Evolutionary conservation across 2,113 vertebrate genomes (phyloP).

Genomic region (Tiliqua scincoides): DNA sequence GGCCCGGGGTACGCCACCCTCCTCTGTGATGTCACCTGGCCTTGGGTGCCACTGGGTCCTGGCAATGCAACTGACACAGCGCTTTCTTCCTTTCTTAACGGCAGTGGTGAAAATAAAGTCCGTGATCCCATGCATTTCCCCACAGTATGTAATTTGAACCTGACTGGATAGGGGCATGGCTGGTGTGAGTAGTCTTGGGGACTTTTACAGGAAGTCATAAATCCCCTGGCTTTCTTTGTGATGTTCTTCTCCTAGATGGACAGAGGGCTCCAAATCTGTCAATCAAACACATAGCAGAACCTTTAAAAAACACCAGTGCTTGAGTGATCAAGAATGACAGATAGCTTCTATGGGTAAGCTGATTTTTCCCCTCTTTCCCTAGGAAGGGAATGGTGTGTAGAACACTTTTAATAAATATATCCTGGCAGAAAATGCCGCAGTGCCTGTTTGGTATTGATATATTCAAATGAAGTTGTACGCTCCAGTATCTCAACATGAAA

Average conservation of each 20-base stretch:
- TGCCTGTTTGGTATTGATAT: conserved; percentile 8
- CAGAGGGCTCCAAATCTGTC: not conserved
- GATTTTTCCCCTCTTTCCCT: not conserved
- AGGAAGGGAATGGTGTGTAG: not conserved
- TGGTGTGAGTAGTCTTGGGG: not conserved
- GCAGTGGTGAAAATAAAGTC: too few species aligned
- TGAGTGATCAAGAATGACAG: not conserved
- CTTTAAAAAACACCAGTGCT: not conserved
- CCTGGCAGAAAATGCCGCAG: not conserved
- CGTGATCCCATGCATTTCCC: too few species aligned
- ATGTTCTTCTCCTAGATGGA: not conserved
- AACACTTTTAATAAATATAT: conserved; percentile 24
- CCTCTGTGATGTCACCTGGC: too few species aligned
- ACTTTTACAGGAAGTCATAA: not conserved
- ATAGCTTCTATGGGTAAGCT: not conserved
- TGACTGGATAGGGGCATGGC: too few species aligned
- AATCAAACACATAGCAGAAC: not conserved
- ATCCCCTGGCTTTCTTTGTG: not conserved
- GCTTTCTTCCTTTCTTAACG: too few species aligned
- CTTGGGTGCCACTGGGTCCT: too few species aligned
- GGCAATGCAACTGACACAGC: too few species aligned
- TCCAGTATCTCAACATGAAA: conserved; percentile 27
- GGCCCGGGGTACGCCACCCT: too few species aligned
- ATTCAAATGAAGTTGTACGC: conserved; percentile 26
- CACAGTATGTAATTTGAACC: too few species aligned